Evolutionary conservation across 2,888 invertebrate species (phyloP).

Genomic region (Omphaloscelis lunosa): DNA sequence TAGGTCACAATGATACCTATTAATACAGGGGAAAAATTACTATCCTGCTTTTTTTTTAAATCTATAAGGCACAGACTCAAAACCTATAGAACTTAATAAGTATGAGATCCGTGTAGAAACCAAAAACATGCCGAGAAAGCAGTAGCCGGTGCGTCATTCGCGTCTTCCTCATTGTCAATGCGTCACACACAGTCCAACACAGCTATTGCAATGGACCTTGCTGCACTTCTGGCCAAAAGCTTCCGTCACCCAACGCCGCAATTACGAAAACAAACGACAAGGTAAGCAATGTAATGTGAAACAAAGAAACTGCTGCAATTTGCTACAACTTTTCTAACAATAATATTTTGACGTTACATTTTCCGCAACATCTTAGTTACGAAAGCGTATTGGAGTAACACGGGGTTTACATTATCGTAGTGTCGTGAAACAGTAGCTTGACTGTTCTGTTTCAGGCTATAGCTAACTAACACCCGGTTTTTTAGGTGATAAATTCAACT

Average conservation of each 20-base stretch:
- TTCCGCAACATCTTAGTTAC: conserved; percentile 16
- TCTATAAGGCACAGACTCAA: no score
- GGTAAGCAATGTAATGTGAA: conserved; percentile 36
- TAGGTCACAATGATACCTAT: background rate
- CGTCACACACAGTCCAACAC: conserved; percentile 29
- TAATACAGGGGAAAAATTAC: background rate
- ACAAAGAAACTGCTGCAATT: conserved; percentile 60
- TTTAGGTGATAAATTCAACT: no score
- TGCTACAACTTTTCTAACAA: conserved; percentile 35
- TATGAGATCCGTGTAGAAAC: background rate
- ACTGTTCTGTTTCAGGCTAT: no score
- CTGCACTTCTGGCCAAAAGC: conserved; percentile 8
- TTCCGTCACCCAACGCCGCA: conserved; percentile 37
- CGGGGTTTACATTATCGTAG: background rate
- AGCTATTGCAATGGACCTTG: conserved; percentile 35
- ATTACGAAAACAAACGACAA: conserved; percentile 38
- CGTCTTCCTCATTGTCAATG: conserved; percentile 28
- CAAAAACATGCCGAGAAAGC: background rate
- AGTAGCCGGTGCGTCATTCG: conserved; percentile 12
- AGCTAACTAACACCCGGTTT: no score
- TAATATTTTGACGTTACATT: conserved; percentile 35
- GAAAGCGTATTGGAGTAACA: conserved; percentile 20
- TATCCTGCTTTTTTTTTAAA: background rate
- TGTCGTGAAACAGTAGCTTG: no score
- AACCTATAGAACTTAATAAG: background rate